Base-by-base conservation (phyloP, 2,797 vertebrate species). In the Bovichtus variegatus region DNA sequence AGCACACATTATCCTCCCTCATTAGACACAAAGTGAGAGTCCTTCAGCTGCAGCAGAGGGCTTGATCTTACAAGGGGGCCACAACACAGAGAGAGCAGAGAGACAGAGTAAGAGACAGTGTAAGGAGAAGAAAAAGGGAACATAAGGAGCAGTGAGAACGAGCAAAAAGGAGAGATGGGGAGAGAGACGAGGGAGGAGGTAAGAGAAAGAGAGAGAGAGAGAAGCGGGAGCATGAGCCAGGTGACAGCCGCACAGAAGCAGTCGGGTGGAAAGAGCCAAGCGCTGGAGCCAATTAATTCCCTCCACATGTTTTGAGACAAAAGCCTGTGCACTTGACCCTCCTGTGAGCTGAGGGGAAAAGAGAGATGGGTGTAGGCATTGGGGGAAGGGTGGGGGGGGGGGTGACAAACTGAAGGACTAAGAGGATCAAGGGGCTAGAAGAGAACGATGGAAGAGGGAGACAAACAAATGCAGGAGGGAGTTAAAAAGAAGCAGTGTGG, bases 201-300 rank as follows among this genome's bases (percentile, higher is more conserved):
- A 62, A 46, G 43, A 55, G 29, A 58, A 43, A 47, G 54, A 72
- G 38, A 70, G 71, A 74, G 44, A 62, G 63, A 60, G 53, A 59
- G 65, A 60, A 70, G 69, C 36, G 15, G 62, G 41, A 82, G 83
- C 15, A 76, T 63, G 80, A 84, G 82, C 80, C 92, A 94, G 92
- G 90, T 92, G 91, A 93, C 87, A 93, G 79, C 77, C 81, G 75
- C 78, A 78, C 86, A 88, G 80, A 92, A 59, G 86, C 82, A 92
- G 85, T 84, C 83, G 83, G 84, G 84, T 86, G 87, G 91, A 94
- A 88, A 91, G 87, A 90, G 87, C 84, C 91, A 88, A 91, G 90
- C 40, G 75, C 88, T 89, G 82, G 84, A 92, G 90, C 91, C 93
- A 94, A 93, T 94, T 94, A 93, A 94, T 92, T 93, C 89, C 89